Evolutionary conservation across 2,113 vertebrate species (phyloP), one percentile per base, ranked within the genome.

Genomic region (Brachirus orientalis): DNA sequence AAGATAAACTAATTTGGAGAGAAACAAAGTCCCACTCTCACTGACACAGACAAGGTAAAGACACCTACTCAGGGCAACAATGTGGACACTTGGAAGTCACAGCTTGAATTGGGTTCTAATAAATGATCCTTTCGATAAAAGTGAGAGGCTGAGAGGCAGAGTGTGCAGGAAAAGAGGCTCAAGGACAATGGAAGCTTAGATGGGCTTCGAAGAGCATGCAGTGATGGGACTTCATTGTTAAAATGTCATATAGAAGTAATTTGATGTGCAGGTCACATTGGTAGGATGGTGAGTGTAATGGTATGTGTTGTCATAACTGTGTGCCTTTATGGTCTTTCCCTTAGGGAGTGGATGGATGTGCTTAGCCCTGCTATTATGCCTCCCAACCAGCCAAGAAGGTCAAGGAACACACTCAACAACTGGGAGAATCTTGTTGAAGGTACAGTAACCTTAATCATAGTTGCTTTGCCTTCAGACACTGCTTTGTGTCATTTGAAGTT

Each of bases 261-360:
- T 65, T 69, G 28, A 66, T 62, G 48, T 33, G 22, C 64, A 44
- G 2, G 28, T 18, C 67, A 46, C 64, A 65, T 69, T 63, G 55
- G 74, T 63, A 51, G 55, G 57, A 82, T 79, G 74, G 75, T 45
- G 55, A 72, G 55, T 65, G 51, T 84, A 83, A 88, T 87, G 79
- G 70, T 79, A 81, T 72, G 72, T 80, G 81, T 84, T 82, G 81
- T 90, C 69, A 87, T 82, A 81, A 83, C 74, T 79, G 65, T 79
- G 63, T 75, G 75, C 68, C 62, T 87, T 82, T 83, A 79, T 83
- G 77, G 60, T 84, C 55, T 79, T 76, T 75, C 67, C 84, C 78
- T 76, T 37, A 94, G 93, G 72, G 91, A 93, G 75, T 92, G 91
- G 92, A 92, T 92, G 89, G 87, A 92, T 60, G 88, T 92, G 64